phyloP scores from a whole-genome alignment of 2,888 invertebrate genomes.

The Hofmannophila pseudospretella region DNA sequence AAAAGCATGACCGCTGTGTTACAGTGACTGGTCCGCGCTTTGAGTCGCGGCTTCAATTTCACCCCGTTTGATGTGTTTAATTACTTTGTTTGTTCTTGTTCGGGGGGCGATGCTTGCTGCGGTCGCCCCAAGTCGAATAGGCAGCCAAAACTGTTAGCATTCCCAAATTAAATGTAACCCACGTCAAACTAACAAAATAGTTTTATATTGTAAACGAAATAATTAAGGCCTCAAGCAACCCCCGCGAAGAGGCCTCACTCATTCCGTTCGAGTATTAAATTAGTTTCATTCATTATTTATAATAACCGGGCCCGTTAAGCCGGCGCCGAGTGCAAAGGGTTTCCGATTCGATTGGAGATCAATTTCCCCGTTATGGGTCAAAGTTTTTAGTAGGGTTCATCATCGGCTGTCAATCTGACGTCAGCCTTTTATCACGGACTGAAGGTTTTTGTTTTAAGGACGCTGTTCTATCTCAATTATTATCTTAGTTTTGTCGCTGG shows the following conservation, averaged over 20 bases:
- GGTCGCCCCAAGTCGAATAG: slow-evolving; percentile 67
- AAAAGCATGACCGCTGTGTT: slow-evolving; percentile 3
- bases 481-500: too few relatives aligned
- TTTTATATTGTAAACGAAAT: slow-evolving; percentile 63
- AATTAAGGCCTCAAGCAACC: slow-evolving; percentile 42
- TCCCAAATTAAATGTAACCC: slow-evolving; percentile 73
- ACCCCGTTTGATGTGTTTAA: slow-evolving; percentile 75
- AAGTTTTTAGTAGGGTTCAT: slow-evolving; percentile 1
- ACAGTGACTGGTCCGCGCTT: slow-evolving; percentile 26
- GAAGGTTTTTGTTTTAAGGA: background rate
- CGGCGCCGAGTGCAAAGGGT: background rate
- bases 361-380: too few relatives aligned
- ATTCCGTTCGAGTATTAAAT: slow-evolving; percentile 5
- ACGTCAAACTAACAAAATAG: slow-evolving; percentile 70
- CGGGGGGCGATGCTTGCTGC: slow-evolving; percentile 59
- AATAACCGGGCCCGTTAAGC: background rate
- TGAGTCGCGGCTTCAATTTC: slow-evolving; percentile 67
- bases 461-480: background rate
- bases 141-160: slow-evolving; percentile 66
- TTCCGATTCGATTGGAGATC: background rate
- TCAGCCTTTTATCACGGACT: background rate
- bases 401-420: slow-evolving; percentile 4
- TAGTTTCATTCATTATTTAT: slow-evolving; percentile 12
- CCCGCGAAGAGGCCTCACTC: slow-evolving; percentile 2
- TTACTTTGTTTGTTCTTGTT: slow-evolving; percentile 77